Evolutionary conservation across 64 coral and sea anemone genomes (phyloP), one percentile per base, ranked within the genome.

Genomic region (Pachyseris speciosa): DNA sequence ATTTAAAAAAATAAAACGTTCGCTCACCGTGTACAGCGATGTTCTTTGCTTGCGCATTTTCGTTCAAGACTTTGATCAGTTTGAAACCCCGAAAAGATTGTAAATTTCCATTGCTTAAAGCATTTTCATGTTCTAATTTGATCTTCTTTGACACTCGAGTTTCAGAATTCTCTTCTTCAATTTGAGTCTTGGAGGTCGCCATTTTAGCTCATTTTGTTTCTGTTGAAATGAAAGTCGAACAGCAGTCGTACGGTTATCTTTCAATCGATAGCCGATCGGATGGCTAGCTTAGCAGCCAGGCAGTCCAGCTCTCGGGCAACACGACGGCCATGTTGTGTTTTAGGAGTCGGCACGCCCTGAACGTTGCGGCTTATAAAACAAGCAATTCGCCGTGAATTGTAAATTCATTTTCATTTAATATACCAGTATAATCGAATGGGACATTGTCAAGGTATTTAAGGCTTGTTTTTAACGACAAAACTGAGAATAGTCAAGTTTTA

Each of bases 1-100:
- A n/a, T n/a, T n/a, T n/a, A n/a, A n/a, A n/a, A n/a, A n/a, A n/a
- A n/a, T n/a, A n/a, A n/a, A n/a, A n/a, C n/a, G n/a, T 13, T 80
- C 31, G 52, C 91, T 86, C 72, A 96, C 95, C 95, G 33, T 96
- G 95, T 7, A 93, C 26, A 78, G 67, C 88, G 9, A 93, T 63
- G 50, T 58, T 89, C 37, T 96, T 96, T 27, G 59, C n/a, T 69
- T 85, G 84, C 15, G 91, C 79, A 53, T 93, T 96, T 64, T 96
- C 95, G 27, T 66, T 92, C 15, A 96, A 51, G 33, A 91, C 89
- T 48, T 93, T 93, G 29, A 83, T 60, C 13, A 96, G 47, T 49
- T 89, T 49, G 42, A 96, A 96, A 49, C 86, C 65, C 22, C 89
- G 47, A 48, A 96, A 96, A 20, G 67, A 77, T 38, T 47, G 4